These are phyloP conservation scores for Oryzias javanicus DNA, from an alignment of 2,113 vertebrate genomes.

Conservation along the genomic window DNA sequence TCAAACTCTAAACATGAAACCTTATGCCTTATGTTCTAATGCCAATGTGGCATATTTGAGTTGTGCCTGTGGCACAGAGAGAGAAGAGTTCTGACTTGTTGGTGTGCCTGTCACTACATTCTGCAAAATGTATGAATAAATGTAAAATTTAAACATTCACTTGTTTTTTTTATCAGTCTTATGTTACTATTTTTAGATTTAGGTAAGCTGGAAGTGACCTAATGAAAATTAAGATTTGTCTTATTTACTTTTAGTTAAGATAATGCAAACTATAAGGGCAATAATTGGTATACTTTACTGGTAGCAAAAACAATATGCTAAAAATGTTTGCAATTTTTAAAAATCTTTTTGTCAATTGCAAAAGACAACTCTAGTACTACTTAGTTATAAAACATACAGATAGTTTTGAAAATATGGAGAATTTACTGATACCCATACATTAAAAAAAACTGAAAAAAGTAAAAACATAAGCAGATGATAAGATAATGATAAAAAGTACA, in stretches of 20 bases:
- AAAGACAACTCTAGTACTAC: too few species aligned
- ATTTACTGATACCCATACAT: too few species aligned
- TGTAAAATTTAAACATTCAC: constrained; percentile 19
- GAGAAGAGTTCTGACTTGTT: constrained; percentile 25
- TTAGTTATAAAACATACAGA: too few species aligned
- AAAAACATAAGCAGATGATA: too few species aligned
- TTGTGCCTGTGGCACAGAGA: constrained; percentile 69
- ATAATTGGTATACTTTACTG: too few species aligned
- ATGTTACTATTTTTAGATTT: background rate
- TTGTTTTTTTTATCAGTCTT: background rate
- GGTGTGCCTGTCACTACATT: constrained; percentile 53
- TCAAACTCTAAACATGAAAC: constrained; percentile 30
- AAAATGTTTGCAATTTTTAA: too few species aligned
- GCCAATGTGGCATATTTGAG: constrained; percentile 54
- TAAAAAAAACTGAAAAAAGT: too few species aligned
- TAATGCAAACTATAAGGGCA: background rate
- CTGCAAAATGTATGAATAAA: constrained; percentile 63
- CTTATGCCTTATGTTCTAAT: constrained; percentile 61
- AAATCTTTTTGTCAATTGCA: too few species aligned
- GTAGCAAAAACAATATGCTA: too few species aligned
- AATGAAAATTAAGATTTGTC: background rate
- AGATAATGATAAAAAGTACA: too few species aligned
- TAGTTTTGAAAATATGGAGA: too few species aligned
- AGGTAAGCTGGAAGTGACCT: background rate
- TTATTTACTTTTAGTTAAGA: too few species aligned